Base-by-base conservation (phyloP, 2,797 vertebrate genomes). In the Malacoraja senta region DNA sequence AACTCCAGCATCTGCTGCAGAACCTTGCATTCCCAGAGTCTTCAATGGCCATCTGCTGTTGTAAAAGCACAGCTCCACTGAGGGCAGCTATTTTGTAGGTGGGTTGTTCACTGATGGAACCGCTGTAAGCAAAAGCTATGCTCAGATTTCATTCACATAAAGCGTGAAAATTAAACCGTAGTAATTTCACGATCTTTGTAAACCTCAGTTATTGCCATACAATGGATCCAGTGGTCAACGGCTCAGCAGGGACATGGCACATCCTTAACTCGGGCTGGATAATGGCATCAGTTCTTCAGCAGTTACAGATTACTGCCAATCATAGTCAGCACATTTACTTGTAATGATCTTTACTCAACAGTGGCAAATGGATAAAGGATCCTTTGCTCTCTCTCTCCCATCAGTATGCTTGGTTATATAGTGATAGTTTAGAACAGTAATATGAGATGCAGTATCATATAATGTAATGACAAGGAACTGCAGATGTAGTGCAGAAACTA, bases 301-400 rank as follows among this genome's bases (percentile, higher is more conserved):
- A 92, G 58, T 92, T 92, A 76, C 71, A 58, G 44, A 74, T 74
- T 92, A 92, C 72, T 92, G 71, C 90, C 71, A 92, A 92, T 92
- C 71, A 71, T 53, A 71, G 90, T 92, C 90, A 92, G 90, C 71
- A 58, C 90, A 92, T 92, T 92, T 92, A 74, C 90, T 74, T 92
- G 74, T 92, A 92, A 92, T 92, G 90, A 92, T 92, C 90, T 76
- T 92, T 92, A 71, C 71, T 92, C 72, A 92, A 92, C 90, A 92
- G 68, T 58, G 76, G 72, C 71, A 76, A 53, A 53, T 92, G 90
- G 38, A 76, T 29, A 91, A 53, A 53, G 90, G 68, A 91, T 38
- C 90, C 72, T 92, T 92, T n/a, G 71, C 90, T 92, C 90, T 29
- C 90, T 29, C 90, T 19, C 29, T 74, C 90, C 71, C 68, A 76